A percentile compares a stretch with the other conserved stretches of the same genome.
Conservation (phyloP, 1,140 invertebrate species). For the Trichonephila clavipes region DNA sequence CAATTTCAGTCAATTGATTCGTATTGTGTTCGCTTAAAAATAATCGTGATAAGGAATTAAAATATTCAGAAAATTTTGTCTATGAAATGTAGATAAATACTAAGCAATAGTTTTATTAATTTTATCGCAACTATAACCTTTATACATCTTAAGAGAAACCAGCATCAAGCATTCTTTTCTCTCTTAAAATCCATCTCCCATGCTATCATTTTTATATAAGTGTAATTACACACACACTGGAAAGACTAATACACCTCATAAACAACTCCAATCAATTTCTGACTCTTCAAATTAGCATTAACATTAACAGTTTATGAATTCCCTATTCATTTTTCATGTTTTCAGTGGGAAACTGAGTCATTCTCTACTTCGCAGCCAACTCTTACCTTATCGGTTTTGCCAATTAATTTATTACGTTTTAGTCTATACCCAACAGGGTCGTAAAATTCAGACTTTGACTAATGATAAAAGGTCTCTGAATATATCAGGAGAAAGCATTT, state of each 20-base stretch:
- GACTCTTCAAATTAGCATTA: not conserved
- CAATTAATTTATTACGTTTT: constrained; percentile 59
- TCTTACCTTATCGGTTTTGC: constrained; percentile 17
- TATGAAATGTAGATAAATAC: too few species aligned
- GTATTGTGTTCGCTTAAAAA: too few species aligned
- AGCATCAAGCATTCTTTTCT: too few species aligned
- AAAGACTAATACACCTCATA: not conserved
- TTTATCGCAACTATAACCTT: too few species aligned
- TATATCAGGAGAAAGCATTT: constrained; percentile 43
- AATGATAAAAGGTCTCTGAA: constrained; percentile 49
- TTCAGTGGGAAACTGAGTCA: not conserved
- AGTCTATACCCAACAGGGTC: constrained; percentile 42
- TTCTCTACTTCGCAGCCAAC: not conserved
- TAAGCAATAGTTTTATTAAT: too few species aligned
- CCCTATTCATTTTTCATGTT: not conserved
- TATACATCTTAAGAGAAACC: too few species aligned
- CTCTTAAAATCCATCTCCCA: too few species aligned
- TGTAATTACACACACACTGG: not conserved
- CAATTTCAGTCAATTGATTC: too few species aligned
- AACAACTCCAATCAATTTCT: constrained; percentile 1
- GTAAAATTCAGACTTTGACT: constrained; percentile 44
- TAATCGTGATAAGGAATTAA: too few species aligned
- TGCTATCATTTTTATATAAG: too few species aligned
- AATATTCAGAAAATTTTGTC: too few species aligned
- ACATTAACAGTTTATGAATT: constrained; percentile 9